Conservation (phyloP, 1,140 invertebrate genomes). For the Pararge aegeria region DNA sequence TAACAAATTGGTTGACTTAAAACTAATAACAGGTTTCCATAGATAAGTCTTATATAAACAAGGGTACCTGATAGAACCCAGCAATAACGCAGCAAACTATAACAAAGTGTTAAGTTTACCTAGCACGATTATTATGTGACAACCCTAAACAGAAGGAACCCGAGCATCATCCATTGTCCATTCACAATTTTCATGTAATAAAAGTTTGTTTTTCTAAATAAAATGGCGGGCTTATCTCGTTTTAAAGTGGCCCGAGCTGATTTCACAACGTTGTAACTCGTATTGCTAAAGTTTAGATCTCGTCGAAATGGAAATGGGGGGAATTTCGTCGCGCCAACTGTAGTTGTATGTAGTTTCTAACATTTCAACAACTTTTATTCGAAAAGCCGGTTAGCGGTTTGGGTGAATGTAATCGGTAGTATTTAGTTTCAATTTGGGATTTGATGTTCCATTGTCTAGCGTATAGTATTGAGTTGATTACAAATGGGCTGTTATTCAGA, state of each 20-base stretch:
- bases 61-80: too few relatives aligned
- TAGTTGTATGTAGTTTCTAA: slow-evolving; percentile 4
- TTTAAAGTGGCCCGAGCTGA: slow-evolving; percentile 26
- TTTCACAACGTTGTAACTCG: slow-evolving; percentile 40
- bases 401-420: neutral
- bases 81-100: neutral
- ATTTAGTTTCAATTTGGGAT: slow-evolving; percentile 15
- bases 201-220: neutral
- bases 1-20: too few relatives aligned
- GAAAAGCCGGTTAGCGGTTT: slow-evolving; percentile 19
- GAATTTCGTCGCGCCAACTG: slow-evolving; percentile 8
- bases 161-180: neutral
- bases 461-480: too few relatives aligned
- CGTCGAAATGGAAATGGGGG: slow-evolving; percentile 8
- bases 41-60: too few relatives aligned
- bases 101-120: neutral
- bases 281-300: slow-evolving; percentile 29
- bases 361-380: slow-evolving; percentile 29
- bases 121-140: neutral
- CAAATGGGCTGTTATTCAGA: too few relatives aligned
- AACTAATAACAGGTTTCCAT: too few relatives aligned
- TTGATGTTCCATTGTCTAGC: slow-evolving; percentile 8
- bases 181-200: neutral
- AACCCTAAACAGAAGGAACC: neutral
- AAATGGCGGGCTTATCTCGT: neutral